These are phyloP conservation scores for Pogoniulus pusillus DNA, from an alignment of 2,797 vertebrate genomes.

Conservation along the genomic window DNA sequence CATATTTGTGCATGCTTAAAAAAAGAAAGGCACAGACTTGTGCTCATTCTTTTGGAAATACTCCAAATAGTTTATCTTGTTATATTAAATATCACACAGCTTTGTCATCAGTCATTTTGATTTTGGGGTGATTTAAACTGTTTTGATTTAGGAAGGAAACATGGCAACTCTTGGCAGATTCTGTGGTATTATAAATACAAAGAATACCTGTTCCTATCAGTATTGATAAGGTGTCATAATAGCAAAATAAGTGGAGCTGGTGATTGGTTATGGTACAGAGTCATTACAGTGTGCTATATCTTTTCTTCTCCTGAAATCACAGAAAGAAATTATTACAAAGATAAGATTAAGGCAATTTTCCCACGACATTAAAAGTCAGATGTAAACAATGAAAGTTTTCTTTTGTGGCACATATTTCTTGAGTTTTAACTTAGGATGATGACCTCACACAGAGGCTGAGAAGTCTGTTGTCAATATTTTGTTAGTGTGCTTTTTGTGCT, in stretches of 20 bases:
- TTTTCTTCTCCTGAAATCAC: not conserved
- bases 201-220: not conserved
- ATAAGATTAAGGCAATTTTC: not conserved
- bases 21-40: not conserved
- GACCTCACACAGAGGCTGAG: not conserved
- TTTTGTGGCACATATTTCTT: not conserved
- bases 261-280: not conserved
- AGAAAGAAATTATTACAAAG: not conserved
- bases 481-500: not conserved
- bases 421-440: not conserved
- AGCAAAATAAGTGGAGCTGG: not conserved
- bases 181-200: not conserved
- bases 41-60: not conserved
- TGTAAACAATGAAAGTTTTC: not conserved
- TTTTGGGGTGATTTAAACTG: not conserved
- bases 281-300: not conserved
- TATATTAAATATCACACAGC: not conserved
- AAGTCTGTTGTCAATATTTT: not conserved
- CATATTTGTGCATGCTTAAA: conserved; percentile 33
- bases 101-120: not conserved
- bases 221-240: not conserved
- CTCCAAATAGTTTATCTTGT: not conserved
- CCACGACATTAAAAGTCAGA: not conserved
- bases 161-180: not conserved
- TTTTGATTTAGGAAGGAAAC: conserved; percentile 6